Evolutionary conservation across 2,113 vertebrate species (phyloP).

Genomic region (Sterna hirundo): DNA sequence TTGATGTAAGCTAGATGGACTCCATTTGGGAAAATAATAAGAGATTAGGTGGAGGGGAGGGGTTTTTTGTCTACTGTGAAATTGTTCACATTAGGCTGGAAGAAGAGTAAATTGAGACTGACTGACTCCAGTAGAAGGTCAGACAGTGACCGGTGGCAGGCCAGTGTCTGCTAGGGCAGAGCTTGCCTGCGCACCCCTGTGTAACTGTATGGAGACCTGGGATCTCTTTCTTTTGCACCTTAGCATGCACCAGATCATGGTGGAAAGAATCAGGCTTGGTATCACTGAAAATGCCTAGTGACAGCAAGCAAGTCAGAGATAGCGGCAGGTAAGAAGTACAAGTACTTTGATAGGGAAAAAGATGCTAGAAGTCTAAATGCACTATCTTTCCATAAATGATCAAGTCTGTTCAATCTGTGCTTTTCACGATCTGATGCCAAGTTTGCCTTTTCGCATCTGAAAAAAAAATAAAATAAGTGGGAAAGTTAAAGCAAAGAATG

Average conservation of each 20-base stretch:
- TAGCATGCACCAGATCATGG: background rate
- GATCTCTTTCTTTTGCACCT: background rate
- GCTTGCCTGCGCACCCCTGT: background rate
- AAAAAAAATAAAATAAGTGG: background rate
- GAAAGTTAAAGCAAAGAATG: background rate
- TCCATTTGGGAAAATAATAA: conserved; percentile 31
- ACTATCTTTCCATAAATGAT: background rate
- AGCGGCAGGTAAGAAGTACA: background rate
- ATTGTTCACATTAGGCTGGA: conserved; percentile 29
- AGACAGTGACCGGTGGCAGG: background rate
- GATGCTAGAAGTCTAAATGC: background rate
- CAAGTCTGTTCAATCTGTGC: background rate
- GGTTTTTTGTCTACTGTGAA: conserved; percentile 28
- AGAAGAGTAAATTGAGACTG: conserved; percentile 56
- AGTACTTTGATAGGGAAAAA: background rate
- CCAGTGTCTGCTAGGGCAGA: background rate
- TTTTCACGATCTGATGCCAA: background rate
- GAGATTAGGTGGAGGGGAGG: conserved; percentile 15
- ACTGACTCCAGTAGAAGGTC: conserved; percentile 49
- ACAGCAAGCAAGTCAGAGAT: background rate
- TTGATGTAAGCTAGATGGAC: conserved; percentile 60
- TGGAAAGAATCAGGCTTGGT: background rate
- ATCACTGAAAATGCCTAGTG: background rate
- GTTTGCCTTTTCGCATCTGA: background rate
- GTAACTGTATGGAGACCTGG: background rate